These are phyloP conservation scores for Sebastes elongatus DNA, from an alignment of 2,797 vertebrate species.

Conservation along the genomic window DNA sequence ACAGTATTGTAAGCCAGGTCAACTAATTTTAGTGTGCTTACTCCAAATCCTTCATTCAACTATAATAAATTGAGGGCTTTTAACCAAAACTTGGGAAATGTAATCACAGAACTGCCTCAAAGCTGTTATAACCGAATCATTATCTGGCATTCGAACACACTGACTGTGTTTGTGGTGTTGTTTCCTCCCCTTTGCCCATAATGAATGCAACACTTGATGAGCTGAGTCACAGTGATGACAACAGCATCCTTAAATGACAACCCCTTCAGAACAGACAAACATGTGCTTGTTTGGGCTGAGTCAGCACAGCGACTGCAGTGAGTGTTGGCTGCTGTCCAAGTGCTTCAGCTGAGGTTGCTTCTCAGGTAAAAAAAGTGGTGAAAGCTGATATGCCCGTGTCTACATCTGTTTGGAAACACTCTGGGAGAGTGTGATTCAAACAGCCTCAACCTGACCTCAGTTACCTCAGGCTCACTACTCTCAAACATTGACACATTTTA, in stretches of 20 bases:
- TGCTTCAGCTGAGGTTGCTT: constrained; percentile 33
- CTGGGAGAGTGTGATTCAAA: constrained; percentile 18
- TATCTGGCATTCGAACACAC: background rate
- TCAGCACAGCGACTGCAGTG: constrained; percentile 39
- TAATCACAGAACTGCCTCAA: background rate
- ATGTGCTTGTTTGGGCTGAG: constrained; percentile 40
- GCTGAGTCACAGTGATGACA: constrained; percentile 11
- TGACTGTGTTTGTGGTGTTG: background rate
- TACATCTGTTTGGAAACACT: constrained; percentile 36
- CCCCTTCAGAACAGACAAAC: background rate
- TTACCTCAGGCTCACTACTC: constrained; percentile 10
- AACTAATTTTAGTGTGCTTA: background rate
- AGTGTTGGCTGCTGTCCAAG: constrained; percentile 41
- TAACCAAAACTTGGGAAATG: background rate
- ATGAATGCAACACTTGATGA: constrained; percentile 8
- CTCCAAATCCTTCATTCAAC: background rate
- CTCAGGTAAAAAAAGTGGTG: constrained; percentile 34
- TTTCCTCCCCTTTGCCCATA: background rate
- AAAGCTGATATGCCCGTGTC: constrained; percentile 38
- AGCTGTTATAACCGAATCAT: background rate
- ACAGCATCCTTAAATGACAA: constrained; percentile 29
- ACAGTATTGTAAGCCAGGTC: background rate
- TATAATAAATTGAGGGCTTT: background rate
- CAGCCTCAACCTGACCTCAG: constrained; percentile 11
- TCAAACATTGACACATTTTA: constrained; percentile 8